Percentiles rank a stretch among this genome's conserved stretches.
Conservation (phyloP, 2,888 invertebrate species). For the Drosophila ustulata region DNA sequence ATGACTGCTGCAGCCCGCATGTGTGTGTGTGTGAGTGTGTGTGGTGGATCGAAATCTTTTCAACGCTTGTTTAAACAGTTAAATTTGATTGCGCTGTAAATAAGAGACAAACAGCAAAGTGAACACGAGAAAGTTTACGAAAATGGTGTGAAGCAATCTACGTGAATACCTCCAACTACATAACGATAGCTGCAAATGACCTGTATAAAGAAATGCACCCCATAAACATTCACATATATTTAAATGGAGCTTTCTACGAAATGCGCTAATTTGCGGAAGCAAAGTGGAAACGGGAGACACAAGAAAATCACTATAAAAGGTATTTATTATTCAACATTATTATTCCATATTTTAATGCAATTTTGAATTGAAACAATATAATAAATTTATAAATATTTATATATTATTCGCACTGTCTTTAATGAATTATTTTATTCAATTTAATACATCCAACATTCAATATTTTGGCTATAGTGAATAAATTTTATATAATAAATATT, state of each 20-base stretch:
- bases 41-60: conserved; percentile 57
- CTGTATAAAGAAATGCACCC: conserved; percentile 5
- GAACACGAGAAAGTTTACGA: conserved; percentile 34
- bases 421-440: too few relatives aligned
- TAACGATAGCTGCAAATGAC: conserved; percentile 28
- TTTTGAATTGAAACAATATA: too few relatives aligned
- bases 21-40: conserved; percentile 28
- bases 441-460: too few relatives aligned
- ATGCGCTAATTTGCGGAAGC: not conserved
- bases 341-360: too few relatives aligned
- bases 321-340: too few relatives aligned
- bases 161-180: conserved; percentile 27
- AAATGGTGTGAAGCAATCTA: conserved; percentile 44
- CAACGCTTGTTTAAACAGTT: conserved; percentile 71
- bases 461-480: too few relatives aligned
- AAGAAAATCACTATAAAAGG: not conserved
- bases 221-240: conserved; percentile 1
- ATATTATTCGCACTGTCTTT: too few relatives aligned
- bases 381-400: too few relatives aligned
- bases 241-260: not conserved
- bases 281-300: not conserved
- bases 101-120: conserved; percentile 57
- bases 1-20: conserved; percentile 50
- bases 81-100: conserved; percentile 76
- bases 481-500: too few relatives aligned